Base-by-base conservation (phyloP, 2,797 vertebrate genomes). In the Channallabes apus region DNA sequence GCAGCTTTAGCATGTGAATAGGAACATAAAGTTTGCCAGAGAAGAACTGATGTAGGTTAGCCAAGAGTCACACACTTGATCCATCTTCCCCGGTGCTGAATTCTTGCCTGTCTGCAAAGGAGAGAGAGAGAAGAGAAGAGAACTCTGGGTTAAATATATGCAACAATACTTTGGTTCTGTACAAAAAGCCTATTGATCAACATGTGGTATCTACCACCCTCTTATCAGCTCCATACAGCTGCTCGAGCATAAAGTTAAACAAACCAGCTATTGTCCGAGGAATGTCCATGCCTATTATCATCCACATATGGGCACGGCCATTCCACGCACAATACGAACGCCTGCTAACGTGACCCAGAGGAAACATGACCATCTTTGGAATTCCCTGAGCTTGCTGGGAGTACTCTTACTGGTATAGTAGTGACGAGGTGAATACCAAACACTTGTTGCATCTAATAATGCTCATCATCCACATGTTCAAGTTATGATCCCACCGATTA, bases 21-120 rank as follows among this genome's bases (percentile, higher is more conserved):
- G 93, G 94, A 96, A 99, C 98, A 96, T 99, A 99, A 99, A 99
- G 98, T 98, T 97, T 96, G 97, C 98, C 97, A 98, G 97, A 97
- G 98, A 99, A 99, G 98, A 99, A 99, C 98, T 96, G 96, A 96
- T 96, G 96, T 96, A 93, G 91, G 96, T 96, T 94, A 96, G 97
- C 97, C 96, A 94, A 38, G 91, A 91, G 82, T 73, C 71, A 38
- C 20, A 82, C 1, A 35, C 38, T 89, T 3, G 38, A 35, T 76
- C 73, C 67, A n/a, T 24, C 11, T 69, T 51, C 68, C 46, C 51
- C 3, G 6, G 18, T 75, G 29, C 35, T 7, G 65, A 17, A 17
- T 18, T 15, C 18, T 78, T 32, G 15, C 84, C 86, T 88, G 58
- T 84, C 86, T 88, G 73, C 12, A 82, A 82, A 38, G 69, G 73